phyloP scores from a whole-genome alignment of 2,113 vertebrate species.

The Rattus rattus region DNA sequence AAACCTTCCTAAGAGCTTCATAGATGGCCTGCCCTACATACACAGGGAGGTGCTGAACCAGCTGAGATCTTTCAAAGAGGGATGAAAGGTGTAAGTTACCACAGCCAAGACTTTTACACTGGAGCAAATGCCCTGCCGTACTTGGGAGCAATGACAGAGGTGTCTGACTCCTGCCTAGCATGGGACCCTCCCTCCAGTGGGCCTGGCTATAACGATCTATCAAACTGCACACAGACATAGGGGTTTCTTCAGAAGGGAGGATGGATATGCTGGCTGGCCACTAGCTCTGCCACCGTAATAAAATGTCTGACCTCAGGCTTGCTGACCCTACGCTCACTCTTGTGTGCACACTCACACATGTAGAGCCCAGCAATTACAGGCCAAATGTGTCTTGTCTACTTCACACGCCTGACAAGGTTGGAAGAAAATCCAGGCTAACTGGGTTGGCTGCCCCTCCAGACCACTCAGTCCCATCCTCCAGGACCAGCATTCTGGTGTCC shows the following conservation, averaged over 20 bases:
- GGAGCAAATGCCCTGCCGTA: background rate
- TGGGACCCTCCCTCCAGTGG: background rate
- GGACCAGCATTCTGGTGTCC: too few relatives aligned
- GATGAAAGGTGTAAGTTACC: accelerated
- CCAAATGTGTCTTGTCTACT: background rate
- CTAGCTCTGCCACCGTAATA: accelerated
- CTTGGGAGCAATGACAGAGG: accelerated
- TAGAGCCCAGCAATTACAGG: background rate
- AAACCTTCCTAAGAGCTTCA: accelerated
- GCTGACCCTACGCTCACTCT: accelerated
- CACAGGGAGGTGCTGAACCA: background rate
- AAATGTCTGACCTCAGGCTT: background rate
- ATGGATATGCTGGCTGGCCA: background rate
- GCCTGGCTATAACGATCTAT: background rate
- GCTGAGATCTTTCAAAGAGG: accelerated
- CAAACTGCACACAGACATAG: background rate
- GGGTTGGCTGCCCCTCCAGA: too few relatives aligned
- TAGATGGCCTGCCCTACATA: accelerated
- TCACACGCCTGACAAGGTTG: background rate
- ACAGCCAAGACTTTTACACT: background rate
- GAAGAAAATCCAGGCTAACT: background rate
- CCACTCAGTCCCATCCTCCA: background rate
- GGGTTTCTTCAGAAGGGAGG: background rate
- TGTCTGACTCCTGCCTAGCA: background rate
- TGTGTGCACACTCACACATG: accelerated